phyloP scores from a whole-genome alignment of 2,888 invertebrate species.

The Pelosia muscerda region DNA sequence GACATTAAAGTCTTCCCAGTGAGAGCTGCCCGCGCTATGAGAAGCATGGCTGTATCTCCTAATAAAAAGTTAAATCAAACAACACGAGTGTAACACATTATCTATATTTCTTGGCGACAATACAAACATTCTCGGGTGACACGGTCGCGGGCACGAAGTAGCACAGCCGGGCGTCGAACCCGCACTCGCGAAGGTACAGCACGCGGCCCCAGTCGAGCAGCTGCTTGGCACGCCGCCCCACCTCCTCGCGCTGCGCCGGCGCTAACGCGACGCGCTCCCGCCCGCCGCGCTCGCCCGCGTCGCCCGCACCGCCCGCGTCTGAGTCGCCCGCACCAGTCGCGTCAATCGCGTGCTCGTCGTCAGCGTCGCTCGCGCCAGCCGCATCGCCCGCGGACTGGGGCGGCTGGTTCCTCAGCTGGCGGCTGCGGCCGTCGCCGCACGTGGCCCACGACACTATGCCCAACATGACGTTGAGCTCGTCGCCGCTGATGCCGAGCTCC shows the following conservation, averaged over 20 bases:
- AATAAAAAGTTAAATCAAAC: background rate
- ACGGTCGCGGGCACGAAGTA: conserved; percentile 89
- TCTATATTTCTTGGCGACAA: conserved; percentile 85
- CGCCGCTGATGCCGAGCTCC: conserved; percentile 85
- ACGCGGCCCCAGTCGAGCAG: conserved; percentile 92
- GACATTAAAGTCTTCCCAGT: too few species aligned
- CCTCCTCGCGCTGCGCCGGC: conserved; percentile 54
- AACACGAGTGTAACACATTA: background rate
- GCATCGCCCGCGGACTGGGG: background rate
- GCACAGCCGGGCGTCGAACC: conserved; percentile 88
- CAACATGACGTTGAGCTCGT: conserved; percentile 91
- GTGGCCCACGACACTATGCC: conserved; percentile 97
- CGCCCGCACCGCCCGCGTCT: background rate
- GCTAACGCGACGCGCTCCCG: too few species aligned
- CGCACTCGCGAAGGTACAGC: conserved; percentile 85
- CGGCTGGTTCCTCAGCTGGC: conserved; percentile 60
- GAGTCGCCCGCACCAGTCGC: background rate
- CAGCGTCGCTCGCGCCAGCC: background rate
- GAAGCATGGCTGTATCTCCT: background rate
- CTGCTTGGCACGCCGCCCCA: conserved; percentile 92
- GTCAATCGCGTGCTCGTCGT: background rate
- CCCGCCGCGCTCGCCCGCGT: background rate
- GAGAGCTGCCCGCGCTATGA: too few species aligned
- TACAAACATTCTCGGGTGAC: conserved; percentile 93
- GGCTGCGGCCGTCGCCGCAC: conserved; percentile 90